phyloP scores from a whole-genome alignment of 2,888 invertebrate genomes.

The Plebejus argus region DNA sequence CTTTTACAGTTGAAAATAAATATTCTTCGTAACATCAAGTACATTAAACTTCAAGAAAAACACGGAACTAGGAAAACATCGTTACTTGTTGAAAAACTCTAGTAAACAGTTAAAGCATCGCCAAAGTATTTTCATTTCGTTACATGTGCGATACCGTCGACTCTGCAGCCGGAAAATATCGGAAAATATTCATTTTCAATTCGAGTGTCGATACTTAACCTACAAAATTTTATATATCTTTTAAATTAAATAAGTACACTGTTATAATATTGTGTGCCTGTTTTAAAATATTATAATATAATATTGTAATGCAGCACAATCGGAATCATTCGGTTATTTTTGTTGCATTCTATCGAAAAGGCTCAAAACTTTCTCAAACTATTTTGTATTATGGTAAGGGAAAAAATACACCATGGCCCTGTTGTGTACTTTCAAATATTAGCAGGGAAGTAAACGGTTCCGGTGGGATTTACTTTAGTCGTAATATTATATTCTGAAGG shows the following conservation, averaged over 20 bases:
- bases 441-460: too few relatives aligned
- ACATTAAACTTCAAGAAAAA: background rate
- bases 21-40: background rate
- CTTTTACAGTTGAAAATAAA: background rate
- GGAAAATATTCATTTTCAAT: slow-evolving; percentile 4
- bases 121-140: background rate
- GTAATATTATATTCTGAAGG: background rate
- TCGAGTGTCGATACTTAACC: slow-evolving; percentile 6
- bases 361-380: too few relatives aligned
- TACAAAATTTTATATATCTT: background rate
- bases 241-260: background rate
- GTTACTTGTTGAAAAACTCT: background rate
- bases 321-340: background rate
- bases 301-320: too few relatives aligned
- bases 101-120: background rate
- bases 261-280: background rate
- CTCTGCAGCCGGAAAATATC: background rate
- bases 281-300: too few relatives aligned
- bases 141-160: background rate
- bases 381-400: too few relatives aligned
- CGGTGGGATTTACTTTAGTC: too few relatives aligned
- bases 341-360: too few relatives aligned
- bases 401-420: too few relatives aligned
- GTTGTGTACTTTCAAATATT: too few relatives aligned
- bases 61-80: background rate